phyloP scores from a whole-genome alignment of 2,888 invertebrate species.

The Trichogramma dendrolimi region DNA sequence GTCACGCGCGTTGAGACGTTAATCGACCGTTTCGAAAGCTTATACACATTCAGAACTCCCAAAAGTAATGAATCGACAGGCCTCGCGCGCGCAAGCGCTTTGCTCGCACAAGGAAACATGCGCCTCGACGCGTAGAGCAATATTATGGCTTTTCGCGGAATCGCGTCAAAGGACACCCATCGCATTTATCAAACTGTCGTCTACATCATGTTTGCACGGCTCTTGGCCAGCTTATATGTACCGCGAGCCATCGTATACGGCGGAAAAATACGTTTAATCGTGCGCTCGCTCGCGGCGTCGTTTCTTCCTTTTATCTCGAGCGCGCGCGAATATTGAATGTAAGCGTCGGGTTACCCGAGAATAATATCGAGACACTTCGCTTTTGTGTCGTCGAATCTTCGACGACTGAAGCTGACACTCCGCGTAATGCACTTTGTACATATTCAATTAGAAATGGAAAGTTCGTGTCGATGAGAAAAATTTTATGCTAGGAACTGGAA shows the following conservation, averaged over 20 bases:
- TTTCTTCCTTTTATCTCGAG: slow-evolving; percentile 13
- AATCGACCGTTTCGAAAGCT: too few species aligned
- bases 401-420: too few species aligned
- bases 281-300: slow-evolving; percentile 8
- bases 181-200: slow-evolving; percentile 26
- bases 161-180: slow-evolving; percentile 25
- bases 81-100: neutral
- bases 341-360: slow-evolving; percentile 41
- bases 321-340: neutral
- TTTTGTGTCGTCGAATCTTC: too few species aligned
- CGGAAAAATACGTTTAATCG: slow-evolving; percentile 24
- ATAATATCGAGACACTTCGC: slow-evolving; percentile 34
- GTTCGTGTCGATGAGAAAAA: too few species aligned
- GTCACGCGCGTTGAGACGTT: too few species aligned
- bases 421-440: too few species aligned
- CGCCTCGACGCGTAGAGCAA: slow-evolving; percentile 8
- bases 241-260: too few species aligned
- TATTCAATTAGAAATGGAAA: too few species aligned
- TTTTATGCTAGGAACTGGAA: too few species aligned
- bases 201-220: slow-evolving; percentile 19
- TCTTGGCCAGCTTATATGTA: neutral
- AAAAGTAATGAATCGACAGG: neutral
- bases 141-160: slow-evolving; percentile 19
- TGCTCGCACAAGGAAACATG: slow-evolving; percentile 10
- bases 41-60: too few species aligned